Evolutionary conservation across 2,113 vertebrate genomes (phyloP).

Genomic region (Osmerus eperlanus): DNA sequence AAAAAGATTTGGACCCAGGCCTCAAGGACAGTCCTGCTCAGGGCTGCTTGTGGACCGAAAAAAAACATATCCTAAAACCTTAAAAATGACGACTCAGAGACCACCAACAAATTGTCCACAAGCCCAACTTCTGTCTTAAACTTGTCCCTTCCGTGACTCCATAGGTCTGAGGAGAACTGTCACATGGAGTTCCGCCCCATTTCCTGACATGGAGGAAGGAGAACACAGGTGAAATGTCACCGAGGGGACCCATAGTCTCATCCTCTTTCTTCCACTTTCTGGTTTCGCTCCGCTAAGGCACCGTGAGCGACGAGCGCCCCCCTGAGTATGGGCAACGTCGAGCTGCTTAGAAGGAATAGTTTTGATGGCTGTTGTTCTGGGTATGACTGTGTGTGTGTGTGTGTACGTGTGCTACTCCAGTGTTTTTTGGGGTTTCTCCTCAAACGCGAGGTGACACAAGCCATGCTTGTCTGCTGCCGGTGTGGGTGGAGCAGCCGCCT

Average conservation of each 20-base stretch:
- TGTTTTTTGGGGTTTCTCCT: background rate
- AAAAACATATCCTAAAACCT: background rate
- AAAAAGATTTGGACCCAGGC: no score
- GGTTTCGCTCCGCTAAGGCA: background rate
- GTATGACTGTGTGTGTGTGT: background rate
- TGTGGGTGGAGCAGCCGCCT: background rate
- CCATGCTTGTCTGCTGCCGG: slow-evolving; percentile 15
- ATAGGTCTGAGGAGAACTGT: slow-evolving; percentile 33
- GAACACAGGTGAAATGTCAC: no score
- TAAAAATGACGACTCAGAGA: no score
- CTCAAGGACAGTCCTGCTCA: no score
- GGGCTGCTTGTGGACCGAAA: background rate
- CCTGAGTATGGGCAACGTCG: background rate
- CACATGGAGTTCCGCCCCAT: slow-evolving; percentile 35
- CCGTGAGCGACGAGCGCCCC: background rate
- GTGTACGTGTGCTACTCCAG: no score
- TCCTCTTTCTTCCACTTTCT: no score
- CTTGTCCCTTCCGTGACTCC: slow-evolving; percentile 27
- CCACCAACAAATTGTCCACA: no score
- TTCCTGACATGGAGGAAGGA: background rate
- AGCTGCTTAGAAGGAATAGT: background rate
- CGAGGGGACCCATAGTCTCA: no score
- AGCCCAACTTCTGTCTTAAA: background rate
- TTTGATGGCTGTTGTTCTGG: background rate
- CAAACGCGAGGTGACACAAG: slow-evolving; percentile 28